A percentile compares a stretch with the other conserved stretches of the same genome.
phyloP scores from a whole-genome alignment of 2,888 invertebrate genomes.

The Drosophila mettleri region DNA sequence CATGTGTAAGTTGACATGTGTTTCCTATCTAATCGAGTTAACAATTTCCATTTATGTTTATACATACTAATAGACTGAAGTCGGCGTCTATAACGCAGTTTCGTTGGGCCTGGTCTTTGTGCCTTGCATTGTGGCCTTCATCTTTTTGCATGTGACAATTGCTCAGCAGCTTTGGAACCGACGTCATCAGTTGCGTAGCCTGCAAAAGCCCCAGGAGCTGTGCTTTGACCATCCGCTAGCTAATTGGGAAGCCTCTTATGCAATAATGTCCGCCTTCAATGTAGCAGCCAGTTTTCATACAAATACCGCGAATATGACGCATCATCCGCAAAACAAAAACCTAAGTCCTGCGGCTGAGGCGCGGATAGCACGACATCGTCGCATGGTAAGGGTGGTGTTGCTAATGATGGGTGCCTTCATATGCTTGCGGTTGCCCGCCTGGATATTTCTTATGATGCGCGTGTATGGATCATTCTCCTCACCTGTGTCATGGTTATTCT shows the following conservation, averaged over 20 bases:
- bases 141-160: conserved; percentile 86
- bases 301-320: not conserved
- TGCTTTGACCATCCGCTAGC: conserved; percentile 36
- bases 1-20: conserved; percentile 41
- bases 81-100: conserved; percentile 76
- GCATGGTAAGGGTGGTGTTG: conserved; percentile 87
- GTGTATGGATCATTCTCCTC: conserved; percentile 78
- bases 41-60: conserved; percentile 53
- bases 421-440: conserved; percentile 86
- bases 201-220: conserved; percentile 16
- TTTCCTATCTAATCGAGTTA: conserved; percentile 63
- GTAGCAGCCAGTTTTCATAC: conserved; percentile 49
- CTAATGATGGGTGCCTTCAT: conserved; percentile 86
- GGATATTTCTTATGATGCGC: conserved; percentile 86
- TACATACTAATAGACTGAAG: conserved; percentile 60
- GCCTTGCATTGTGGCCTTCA: conserved; percentile 85
- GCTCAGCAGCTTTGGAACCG: conserved; percentile 86
- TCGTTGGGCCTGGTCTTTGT: conserved; percentile 85
- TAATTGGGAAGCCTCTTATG: conserved; percentile 41
- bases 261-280: conserved; percentile 59
- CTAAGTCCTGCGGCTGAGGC: conserved; percentile 54
- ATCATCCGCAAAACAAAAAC: not conserved
- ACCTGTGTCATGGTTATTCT: conserved; percentile 85
- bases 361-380: conserved; percentile 85
- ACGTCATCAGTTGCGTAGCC: conserved; percentile 73